Conservation (phyloP, 1,140 invertebrate species). For the Drosophila quadrilineata region DNA sequence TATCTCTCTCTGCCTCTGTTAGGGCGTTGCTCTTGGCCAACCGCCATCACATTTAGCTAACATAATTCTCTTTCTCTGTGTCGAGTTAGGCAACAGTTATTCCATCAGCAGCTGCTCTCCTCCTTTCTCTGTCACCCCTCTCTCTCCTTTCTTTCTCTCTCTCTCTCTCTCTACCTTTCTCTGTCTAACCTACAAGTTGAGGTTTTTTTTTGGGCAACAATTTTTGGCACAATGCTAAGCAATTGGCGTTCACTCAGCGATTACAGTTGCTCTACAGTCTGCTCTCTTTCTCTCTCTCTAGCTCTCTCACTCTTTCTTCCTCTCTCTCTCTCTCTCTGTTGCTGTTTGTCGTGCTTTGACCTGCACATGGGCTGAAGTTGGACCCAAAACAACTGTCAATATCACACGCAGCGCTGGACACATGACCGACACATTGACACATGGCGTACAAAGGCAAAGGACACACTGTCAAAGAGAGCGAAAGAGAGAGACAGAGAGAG, state of each 20-base stretch:
- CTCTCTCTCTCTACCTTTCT: too few relatives aligned
- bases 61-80: constrained; percentile 62
- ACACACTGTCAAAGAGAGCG: constrained; percentile 26
- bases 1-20: background rate
- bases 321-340: background rate
- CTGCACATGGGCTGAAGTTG: too few relatives aligned
- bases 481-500: too few relatives aligned
- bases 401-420: constrained; percentile 73
- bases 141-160: too few relatives aligned
- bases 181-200: too few relatives aligned
- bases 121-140: too few relatives aligned
- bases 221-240: constrained; percentile 30
- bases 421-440: constrained; percentile 78
- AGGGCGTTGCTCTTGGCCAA: background rate
- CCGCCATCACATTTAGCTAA: constrained; percentile 53
- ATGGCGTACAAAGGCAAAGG: constrained; percentile 68
- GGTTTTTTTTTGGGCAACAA: background rate
- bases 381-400: constrained; percentile 54
- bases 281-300: background rate
- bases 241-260: constrained; percentile 41
- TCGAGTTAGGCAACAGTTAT: constrained; percentile 26
- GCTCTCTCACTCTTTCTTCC: background rate
- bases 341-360: background rate
- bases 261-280: background rate
- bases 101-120: constrained; percentile 4